Base-by-base conservation (phyloP, 2,113 vertebrate species). In the Copsychus sechellarum region DNA sequence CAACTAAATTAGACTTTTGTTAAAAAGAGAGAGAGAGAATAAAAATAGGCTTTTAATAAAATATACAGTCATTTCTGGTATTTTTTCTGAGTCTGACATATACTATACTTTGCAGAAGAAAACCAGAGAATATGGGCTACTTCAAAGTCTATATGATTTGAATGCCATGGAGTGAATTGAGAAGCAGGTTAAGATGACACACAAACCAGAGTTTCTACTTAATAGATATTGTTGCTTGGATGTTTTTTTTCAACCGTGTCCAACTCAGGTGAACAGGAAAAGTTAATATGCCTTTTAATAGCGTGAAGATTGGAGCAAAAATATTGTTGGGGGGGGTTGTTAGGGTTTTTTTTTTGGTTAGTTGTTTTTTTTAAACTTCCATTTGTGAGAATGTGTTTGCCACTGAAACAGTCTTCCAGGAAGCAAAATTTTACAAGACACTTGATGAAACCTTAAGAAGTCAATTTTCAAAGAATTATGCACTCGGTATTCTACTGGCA, bases 1-100 rank as follows among this genome's bases (percentile, higher is more conserved):
- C 97, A 98, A 97, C 96, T 97, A 97, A 98, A 98, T 98, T 98
- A 97, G 92, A 93, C 93, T 96, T 97, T 96, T 94, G 92, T 97
- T 97, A 96, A 94, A 96, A 89, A 94, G 65, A 83, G 50, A 88
- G 66, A 88, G 73, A 93, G 51, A 80, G 70, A 70, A 20, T 88
- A 95, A 69, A 97, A 97, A 97, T 88, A 94, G 64, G 51, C 64
- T 97, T 97, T 97, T 96, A 97, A 97, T 97, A 98, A 97, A 97
- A 97, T 97, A 95, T 94, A 92, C 85, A 92, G 53, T 95, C 8
- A 93, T 97, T 97, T 96, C 96, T 94, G n/a, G 81, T 91, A 93
- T 92, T 47, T 47, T 95, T 26, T 95, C 91, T 97, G 86, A 95
- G 57, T 38, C 74, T 91, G 86, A 92, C 71, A 74, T 67, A 54